Conservation (phyloP, 2,888 invertebrate genomes). For the Habrosyne pyritoides region DNA sequence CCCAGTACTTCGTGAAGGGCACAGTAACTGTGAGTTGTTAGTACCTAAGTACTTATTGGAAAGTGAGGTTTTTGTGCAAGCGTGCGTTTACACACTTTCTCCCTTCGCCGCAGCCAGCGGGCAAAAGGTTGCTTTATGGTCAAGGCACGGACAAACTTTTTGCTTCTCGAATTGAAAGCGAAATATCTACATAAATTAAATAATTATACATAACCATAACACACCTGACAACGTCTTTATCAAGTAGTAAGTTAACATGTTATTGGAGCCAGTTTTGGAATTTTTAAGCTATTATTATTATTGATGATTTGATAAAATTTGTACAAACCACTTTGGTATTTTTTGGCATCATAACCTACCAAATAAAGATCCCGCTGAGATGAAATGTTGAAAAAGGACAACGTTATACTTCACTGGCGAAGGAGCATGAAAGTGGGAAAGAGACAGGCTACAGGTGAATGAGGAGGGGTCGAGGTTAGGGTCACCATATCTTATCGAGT, state of each 20-base stretch:
- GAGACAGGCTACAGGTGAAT: slow-evolving; percentile 64
- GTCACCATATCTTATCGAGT: slow-evolving; percentile 28
- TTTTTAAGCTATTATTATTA: no score
- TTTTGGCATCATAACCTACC: slow-evolving; percentile 19
- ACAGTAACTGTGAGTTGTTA: not conserved
- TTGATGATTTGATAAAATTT: not conserved
- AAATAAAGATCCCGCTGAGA: slow-evolving; percentile 48
- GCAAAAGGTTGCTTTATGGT: slow-evolving; percentile 37
- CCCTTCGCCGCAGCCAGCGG: slow-evolving; percentile 19
- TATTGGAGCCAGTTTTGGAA: no score
- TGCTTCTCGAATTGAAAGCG: slow-evolving; percentile 38
- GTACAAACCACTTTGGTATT: slow-evolving; percentile 1
- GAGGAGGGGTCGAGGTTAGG: slow-evolving; percentile 67
- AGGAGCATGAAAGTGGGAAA: slow-evolving; percentile 39
- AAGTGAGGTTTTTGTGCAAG: slow-evolving; percentile 22
- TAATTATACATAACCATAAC: no score
- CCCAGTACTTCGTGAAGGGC: no score
- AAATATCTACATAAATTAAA: slow-evolving; percentile 29
- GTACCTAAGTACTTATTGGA: slow-evolving; percentile 22
- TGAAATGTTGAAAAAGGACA: slow-evolving; percentile 53
- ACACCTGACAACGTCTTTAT: no score
- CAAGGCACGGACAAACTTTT: slow-evolving; percentile 28
- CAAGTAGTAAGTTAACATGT: no score
- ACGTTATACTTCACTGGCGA: slow-evolving; percentile 19
- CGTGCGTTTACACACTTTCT: slow-evolving; percentile 39